Base-by-base conservation (phyloP, 37 sponge, comb jelly and placozoan genomes). In the Aplysina aerophoba region DNA sequence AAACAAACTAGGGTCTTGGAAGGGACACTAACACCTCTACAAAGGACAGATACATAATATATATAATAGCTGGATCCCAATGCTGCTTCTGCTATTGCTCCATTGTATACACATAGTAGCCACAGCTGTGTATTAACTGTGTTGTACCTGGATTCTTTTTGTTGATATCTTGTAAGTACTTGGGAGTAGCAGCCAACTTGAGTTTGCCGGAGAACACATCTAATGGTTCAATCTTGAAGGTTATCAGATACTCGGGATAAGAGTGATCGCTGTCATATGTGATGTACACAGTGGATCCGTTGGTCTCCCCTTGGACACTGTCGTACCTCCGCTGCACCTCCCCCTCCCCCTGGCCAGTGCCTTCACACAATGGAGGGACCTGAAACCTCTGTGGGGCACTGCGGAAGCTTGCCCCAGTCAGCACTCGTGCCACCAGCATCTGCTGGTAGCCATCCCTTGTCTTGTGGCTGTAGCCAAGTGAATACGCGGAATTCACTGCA, bases 221-320 rank as follows among this genome's bases (percentile, higher is more conserved):
- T 44, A 8, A 44, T 44, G 3, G 8, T 44, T 8, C 3, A 11
- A 44, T 44, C 50, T 44, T 79, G 68, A 87, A 91, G 34, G 81
- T 81, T 25, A 91, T 85, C 15, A 91, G 60, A 66, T 91, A 91
- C 15, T 73, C 88, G 15, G 92, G 92, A 74, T 91, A 91, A 22
- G 92, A 85, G 35, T 53, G 71, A 41, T 79, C 61, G 67, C 87
- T 91, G 3, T 91, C 91, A 87, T 91, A 91, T 0, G 91, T 91
- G 35, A 91, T 87, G 79, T 87, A 91, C 20, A 87, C 82, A 24
- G 21, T 77, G 13, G 82, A 82, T 30, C 92, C 92, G 44, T 77
- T 61, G 25, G 85, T 66, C 0, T 54, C 57, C 1, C 92, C 92
- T 63, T 27, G 36, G 28, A 91, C 88, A 85, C 88, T 64, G 37